Evolutionary conservation across 23 tunicate species (phyloP), one percentile per base, ranked within the genome.

Genomic region (Ciona savignyi): DNA sequence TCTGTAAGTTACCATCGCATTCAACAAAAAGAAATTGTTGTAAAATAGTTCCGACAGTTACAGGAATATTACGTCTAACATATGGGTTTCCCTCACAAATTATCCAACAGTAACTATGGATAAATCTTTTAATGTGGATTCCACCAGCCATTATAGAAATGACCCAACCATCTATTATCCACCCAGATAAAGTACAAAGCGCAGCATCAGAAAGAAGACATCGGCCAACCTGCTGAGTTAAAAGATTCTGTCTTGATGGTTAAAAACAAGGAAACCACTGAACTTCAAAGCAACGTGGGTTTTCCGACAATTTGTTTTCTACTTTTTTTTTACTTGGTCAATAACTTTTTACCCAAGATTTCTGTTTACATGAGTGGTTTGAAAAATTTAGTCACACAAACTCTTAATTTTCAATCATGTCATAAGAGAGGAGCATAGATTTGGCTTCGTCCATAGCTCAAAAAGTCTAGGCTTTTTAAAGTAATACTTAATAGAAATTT

Each of bases 281-380:
- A 77, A 29, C 69, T 88, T 28, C 96, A 88, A 73, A 88, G 96
- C 84, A 77, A 88, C 34, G 96, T 88, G 82, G 56, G 80, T 74
- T 6, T n/a, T n/a, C n/a, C n/a, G n/a, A n/a, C n/a, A n/a, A n/a
- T n/a, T n/a, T n/a, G n/a, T n/a, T 22, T 22, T 22, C 24, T 22
- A 11, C 70, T 23, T 19, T 15, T 65, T 19, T 65, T 23, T 24
- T 15, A 24, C n/a, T 22, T 65, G n/a, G 19, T 15, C 19, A 22
- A 70, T 27, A 70, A 25, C 74, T 30, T 32, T 32, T 24, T 28
- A 19, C n/a, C 27, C 15, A 25, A 15, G n/a, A 25, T 15, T 22
- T 65, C 24, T 9, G 23, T 9, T 22, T 65, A 19, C 11, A 19
- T 65, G 24, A 15, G 69, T 19, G 11, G 24, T 9, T 24, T 11